Percentiles rank a stretch among this genome's conserved stretches.
These are phyloP conservation scores for Dolichoris vasculosae DNA, from an alignment of 1,140 invertebrate genomes.

Conservation along the genomic window DNA sequence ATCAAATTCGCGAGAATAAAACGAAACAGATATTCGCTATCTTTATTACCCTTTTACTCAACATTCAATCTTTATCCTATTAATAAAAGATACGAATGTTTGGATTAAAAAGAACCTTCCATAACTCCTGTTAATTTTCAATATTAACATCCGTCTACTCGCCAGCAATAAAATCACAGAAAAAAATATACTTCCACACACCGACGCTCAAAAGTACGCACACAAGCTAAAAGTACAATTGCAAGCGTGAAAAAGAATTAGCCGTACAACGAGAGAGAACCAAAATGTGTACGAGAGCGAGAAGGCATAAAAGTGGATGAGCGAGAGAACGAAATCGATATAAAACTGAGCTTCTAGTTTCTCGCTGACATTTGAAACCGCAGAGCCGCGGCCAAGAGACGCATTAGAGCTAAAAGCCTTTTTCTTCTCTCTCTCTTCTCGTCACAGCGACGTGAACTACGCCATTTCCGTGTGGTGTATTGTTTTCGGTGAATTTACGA, in stretches of 20 bases:
- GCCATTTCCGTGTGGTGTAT: neutral
- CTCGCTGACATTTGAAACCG: conserved; percentile 48
- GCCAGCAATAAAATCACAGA: neutral
- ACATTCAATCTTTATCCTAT: too few relatives aligned
- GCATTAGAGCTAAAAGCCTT: conserved; percentile 53
- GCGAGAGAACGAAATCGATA: conserved; percentile 28
- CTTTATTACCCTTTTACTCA: too few relatives aligned
- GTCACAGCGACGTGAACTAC: neutral
- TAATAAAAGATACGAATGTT: too few relatives aligned
- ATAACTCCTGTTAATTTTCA: too few relatives aligned
- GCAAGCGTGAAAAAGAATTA: neutral
- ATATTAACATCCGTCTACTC: too few relatives aligned
- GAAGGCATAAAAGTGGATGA: neutral
- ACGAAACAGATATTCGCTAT: too few relatives aligned
- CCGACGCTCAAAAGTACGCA: too few relatives aligned
- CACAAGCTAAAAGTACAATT: neutral
- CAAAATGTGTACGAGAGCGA: neutral
- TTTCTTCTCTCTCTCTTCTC: neutral
- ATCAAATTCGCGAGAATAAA: too few relatives aligned
- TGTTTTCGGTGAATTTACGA: conserved; percentile 27
- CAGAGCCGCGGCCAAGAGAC: conserved; percentile 43
- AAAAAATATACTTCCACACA: too few relatives aligned
- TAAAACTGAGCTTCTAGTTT: conserved; percentile 43
- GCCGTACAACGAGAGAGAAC: neutral
- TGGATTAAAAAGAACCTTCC: too few relatives aligned